Conservation (phyloP, 2,888 invertebrate species). For the Hyalella azteca region DNA sequence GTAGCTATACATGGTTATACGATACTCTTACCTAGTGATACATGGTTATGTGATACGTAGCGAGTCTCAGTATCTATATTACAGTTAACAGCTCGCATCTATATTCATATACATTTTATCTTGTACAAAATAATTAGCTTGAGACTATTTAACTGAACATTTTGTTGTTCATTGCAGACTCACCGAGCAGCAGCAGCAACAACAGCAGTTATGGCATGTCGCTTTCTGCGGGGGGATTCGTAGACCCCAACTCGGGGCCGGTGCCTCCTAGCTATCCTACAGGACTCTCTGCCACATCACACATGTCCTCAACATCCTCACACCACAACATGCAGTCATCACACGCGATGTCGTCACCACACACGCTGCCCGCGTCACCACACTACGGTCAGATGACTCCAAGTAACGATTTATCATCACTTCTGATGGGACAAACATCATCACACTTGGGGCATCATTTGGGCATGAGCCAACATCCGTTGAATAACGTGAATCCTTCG, state of each 20-base stretch:
- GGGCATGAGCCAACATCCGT: slow-evolving; percentile 46
- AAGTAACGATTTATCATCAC: slow-evolving; percentile 42
- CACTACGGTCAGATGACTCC: slow-evolving; percentile 47
- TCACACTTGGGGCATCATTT: slow-evolving; percentile 43
- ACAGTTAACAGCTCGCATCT: too few species aligned
- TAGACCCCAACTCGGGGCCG: slow-evolving; percentile 23
- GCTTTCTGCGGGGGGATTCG: neutral
- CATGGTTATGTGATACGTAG: too few species aligned
- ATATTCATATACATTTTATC: too few species aligned
- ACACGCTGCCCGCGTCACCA: slow-evolving; percentile 44
- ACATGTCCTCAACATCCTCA: slow-evolving; percentile 10
- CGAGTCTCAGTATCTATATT: too few species aligned
- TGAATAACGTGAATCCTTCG: slow-evolving; percentile 52
- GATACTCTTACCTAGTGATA: too few species aligned
- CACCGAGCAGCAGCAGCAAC: neutral
- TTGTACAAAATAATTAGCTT: too few species aligned
- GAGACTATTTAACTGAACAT: too few species aligned
- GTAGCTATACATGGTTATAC: too few species aligned
- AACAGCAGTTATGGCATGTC: neutral
- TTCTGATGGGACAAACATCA: slow-evolving; percentile 46
- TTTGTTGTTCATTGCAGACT: neutral
- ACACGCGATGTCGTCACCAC: neutral
- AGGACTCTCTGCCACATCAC: neutral
- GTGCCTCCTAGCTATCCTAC: neutral
- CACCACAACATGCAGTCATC: neutral